Percentiles rank a stretch among this genome's conserved stretches.
phyloP scores from a whole-genome alignment of 1,140 invertebrate species.

The Pseudomyrmex gracilis region DNA sequence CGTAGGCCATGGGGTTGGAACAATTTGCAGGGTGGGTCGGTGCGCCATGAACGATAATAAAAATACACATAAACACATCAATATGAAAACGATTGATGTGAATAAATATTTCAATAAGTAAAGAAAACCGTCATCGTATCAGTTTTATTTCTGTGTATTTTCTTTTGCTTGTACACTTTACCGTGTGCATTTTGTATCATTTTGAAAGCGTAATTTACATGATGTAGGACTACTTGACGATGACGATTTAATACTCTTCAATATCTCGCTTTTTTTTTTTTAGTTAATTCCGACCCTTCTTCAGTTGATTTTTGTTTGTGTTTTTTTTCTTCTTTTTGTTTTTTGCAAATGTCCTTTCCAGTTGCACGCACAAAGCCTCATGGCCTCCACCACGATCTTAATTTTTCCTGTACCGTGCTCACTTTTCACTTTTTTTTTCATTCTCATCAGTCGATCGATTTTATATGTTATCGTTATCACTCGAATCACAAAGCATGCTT shows the following conservation, averaged over 20 bases:
- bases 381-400: slow-evolving; percentile 75
- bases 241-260: slow-evolving; percentile 2
- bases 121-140: slow-evolving; percentile 40
- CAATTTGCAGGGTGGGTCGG: slow-evolving; percentile 82
- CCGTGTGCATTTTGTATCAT: slow-evolving; percentile 42
- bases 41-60: slow-evolving; percentile 77
- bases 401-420: slow-evolving; percentile 5
- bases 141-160: slow-evolving; percentile 42
- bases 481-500: background rate
- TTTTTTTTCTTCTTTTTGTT: slow-evolving; percentile 65
- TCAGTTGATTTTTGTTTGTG: slow-evolving; percentile 49
- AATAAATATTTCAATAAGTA: slow-evolving; percentile 22
- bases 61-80: slow-evolving; percentile 26
- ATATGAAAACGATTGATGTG: slow-evolving; percentile 22
- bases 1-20: slow-evolving; percentile 81
- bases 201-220: background rate
- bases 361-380: slow-evolving; percentile 79
- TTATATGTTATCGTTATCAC: background rate
- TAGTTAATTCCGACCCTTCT: slow-evolving; percentile 1
- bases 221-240: background rate
- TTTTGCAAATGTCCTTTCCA: slow-evolving; percentile 31
- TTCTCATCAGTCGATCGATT: background rate
- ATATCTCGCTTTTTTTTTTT: slow-evolving; percentile 16
- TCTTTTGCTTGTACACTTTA: slow-evolving; percentile 49
- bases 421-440: slow-evolving; percentile 27